Conservation (phyloP, 2,797 vertebrate genomes). For the Phoeniculus purpureus region DNA sequence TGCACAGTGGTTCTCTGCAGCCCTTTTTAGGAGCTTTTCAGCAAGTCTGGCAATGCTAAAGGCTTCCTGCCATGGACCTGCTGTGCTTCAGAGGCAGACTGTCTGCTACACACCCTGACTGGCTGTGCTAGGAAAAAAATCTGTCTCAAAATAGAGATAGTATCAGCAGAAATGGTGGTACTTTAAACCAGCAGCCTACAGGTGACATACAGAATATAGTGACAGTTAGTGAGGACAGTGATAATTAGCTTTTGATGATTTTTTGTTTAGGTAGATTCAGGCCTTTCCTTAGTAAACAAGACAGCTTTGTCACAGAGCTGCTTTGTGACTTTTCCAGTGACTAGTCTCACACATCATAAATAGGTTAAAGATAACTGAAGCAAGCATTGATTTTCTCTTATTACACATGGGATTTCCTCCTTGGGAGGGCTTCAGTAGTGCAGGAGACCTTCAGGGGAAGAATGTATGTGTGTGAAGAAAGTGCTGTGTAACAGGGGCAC, state of each 20-base stretch:
- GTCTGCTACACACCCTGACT: not conserved
- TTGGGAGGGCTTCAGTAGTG: not conserved
- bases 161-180: not conserved
- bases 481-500: fast-evolving
- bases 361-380: conserved; percentile 42
- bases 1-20: not conserved
- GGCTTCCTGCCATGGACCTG: not conserved
- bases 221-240: not conserved
- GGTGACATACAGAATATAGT: not conserved
- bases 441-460: not conserved
- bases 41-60: not conserved
- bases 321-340: conserved; percentile 43
- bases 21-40: not conserved
- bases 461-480: not conserved
- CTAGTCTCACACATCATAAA: conserved; percentile 31
- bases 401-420: not conserved
- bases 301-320: conserved; percentile 24
- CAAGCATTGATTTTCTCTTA: conserved; percentile 32
- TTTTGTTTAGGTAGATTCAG: conserved; percentile 18
- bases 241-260: not conserved
- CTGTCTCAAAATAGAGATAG: not conserved
- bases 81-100: not conserved
- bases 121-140: not conserved
- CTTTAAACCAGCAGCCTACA: not conserved
- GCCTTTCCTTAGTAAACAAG: conserved; percentile 4